Percentiles rank a stretch among this genome's conserved stretches.
phyloP scores from a whole-genome alignment of 2,888 invertebrate species.

The Diabrotica balteata region DNA sequence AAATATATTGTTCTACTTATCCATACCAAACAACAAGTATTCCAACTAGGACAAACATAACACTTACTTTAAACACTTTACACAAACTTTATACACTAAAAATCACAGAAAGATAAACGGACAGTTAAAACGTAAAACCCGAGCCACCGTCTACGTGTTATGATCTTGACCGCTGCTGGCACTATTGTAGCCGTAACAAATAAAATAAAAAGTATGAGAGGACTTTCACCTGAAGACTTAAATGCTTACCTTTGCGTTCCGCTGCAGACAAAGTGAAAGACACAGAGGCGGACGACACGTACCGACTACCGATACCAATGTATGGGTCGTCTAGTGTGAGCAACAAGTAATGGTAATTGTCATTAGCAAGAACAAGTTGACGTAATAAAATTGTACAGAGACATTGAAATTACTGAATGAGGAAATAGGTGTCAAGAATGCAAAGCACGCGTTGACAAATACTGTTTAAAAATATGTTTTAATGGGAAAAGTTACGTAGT shows the following conservation, averaged over 20 bases:
- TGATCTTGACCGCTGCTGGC: conserved; percentile 7
- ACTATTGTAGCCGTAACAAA: background rate
- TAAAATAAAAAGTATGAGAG: conserved; percentile 16
- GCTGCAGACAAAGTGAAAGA: conserved; percentile 4
- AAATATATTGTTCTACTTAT: too few relatives aligned
- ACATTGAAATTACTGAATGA: background rate
- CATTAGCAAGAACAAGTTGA: background rate
- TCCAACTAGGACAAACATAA: too few relatives aligned
- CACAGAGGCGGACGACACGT: conserved; percentile 6
- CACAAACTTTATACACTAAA: too few relatives aligned
- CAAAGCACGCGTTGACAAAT: background rate
- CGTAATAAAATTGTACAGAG: background rate
- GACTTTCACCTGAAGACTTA: conserved; percentile 21
- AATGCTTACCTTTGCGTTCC: conserved; percentile 9
- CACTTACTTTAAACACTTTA: too few relatives aligned
- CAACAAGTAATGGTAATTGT: background rate
- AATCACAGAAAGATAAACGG: too few relatives aligned
- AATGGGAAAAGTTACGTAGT: too few relatives aligned
- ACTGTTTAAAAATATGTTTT: background rate
- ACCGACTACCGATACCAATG: background rate
- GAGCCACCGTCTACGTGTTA: background rate
- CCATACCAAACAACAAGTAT: too few relatives aligned
- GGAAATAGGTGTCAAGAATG: background rate
- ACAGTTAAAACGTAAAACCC: too few relatives aligned
- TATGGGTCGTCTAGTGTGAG: background rate